Conservation (phyloP, 2,113 vertebrate species). For the Lagenorhynchus albirostris region DNA sequence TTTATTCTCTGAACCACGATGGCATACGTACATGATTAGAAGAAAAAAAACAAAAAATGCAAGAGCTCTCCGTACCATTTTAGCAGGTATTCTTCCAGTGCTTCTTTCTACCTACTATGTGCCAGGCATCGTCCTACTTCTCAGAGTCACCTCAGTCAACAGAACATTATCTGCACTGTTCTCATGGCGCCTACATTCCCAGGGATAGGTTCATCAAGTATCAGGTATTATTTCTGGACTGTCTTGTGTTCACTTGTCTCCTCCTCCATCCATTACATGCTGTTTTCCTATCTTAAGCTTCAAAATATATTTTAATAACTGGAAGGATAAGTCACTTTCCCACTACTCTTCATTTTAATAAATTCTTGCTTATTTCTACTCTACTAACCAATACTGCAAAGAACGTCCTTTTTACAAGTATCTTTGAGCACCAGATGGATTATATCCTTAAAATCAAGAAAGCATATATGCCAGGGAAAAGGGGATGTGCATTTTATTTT, state of each 20-base stretch:
- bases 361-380: not conserved
- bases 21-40: accelerated
- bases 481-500: not conserved
- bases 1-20: not conserved
- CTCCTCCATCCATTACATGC: accelerated
- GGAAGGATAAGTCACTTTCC: not conserved
- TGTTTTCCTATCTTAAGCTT: not conserved
- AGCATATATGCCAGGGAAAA: not conserved
- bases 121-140: accelerated
- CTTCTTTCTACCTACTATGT: not conserved
- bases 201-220: accelerated
- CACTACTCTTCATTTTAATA: not conserved
- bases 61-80: not conserved
- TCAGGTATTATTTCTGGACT: not conserved
- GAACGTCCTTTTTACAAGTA: accelerated
- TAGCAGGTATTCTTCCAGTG: not conserved
- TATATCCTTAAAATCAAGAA: not conserved
- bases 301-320: not conserved
- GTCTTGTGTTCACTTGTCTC: accelerated
- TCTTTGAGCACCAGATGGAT: not conserved
- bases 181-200: accelerated
- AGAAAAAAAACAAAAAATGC: no score
- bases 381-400: not conserved
- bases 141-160: accelerated
- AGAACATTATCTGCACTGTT: accelerated